Evolutionary conservation across 2,797 vertebrate genomes (phyloP).

Genomic region (Petrocephalus schoutedeni): DNA sequence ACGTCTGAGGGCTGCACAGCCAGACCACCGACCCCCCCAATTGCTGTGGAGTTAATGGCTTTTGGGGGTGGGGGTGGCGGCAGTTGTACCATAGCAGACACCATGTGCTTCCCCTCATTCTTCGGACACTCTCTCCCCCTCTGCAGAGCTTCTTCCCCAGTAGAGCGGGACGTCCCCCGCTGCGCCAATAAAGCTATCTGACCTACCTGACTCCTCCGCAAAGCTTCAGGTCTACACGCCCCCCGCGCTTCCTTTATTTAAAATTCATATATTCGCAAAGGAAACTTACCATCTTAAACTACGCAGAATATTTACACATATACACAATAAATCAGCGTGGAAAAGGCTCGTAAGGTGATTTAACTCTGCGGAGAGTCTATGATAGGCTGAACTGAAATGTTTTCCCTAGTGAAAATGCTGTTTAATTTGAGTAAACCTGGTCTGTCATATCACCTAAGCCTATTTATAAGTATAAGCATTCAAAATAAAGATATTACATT

Average conservation of each 20-base stretch:
- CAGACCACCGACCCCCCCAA: not conserved
- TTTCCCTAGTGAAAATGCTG: not conserved
- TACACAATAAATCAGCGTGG: not conserved
- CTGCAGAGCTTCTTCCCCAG: not conserved
- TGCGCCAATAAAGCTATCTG: constrained; percentile 10
- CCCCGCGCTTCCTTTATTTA: not conserved
- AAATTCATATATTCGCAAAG: not conserved
- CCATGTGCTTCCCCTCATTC: constrained; percentile 74
- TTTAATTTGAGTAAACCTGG: not conserved
- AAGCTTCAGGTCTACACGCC: not conserved
- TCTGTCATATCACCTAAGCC: not conserved
- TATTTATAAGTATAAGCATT: not conserved
- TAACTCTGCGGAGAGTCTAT: not conserved
- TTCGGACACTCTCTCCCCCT: constrained; percentile 54
- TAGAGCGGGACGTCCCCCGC: not conserved
- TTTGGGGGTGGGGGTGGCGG: constrained; percentile 48
- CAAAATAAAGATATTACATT: not conserved
- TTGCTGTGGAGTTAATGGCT: constrained; percentile 44
- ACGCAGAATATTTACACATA: not conserved
- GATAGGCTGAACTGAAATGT: not conserved
- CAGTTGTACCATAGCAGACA: constrained; percentile 70
- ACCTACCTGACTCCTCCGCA: constrained; percentile 30
- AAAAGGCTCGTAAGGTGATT: not conserved
- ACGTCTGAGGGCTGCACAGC: not conserved
- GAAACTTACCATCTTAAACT: not conserved